phyloP scores from a whole-genome alignment of 2,797 vertebrate species.

The Oophaga sylvatica region DNA sequence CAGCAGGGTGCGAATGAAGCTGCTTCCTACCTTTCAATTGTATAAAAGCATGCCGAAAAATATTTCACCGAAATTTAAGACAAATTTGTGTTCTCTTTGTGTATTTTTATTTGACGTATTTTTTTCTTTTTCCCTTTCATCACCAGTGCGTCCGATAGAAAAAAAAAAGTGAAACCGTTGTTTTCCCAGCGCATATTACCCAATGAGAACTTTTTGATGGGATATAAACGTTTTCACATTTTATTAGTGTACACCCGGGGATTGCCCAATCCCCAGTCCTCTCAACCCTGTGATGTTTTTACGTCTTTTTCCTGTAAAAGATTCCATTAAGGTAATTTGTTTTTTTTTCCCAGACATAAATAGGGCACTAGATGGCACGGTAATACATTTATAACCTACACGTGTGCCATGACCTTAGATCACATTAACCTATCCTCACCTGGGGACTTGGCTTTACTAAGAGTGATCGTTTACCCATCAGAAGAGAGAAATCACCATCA shows the following conservation, averaged over 20 bases:
- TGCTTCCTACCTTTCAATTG: slow-evolving; percentile 54
- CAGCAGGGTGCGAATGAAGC: slow-evolving; percentile 58
- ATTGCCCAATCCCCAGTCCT: slow-evolving; percentile 65
- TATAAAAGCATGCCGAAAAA: slow-evolving; percentile 62
- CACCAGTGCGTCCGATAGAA: slow-evolving; percentile 9
- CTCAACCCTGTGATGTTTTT: slow-evolving; percentile 50
- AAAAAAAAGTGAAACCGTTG: slow-evolving; percentile 59
- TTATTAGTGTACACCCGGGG: slow-evolving; percentile 65
- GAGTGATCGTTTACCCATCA: not conserved
- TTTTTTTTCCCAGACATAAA: slow-evolving; percentile 1
- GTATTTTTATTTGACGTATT: slow-evolving; percentile 19
- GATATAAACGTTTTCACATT: slow-evolving; percentile 68
- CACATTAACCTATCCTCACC: not conserved
- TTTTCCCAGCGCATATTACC: slow-evolving; percentile 63
- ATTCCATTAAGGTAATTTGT: slow-evolving; percentile 20
- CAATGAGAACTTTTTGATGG: slow-evolving; percentile 68
- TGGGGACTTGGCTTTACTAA: not conserved
- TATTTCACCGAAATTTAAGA: slow-evolving; percentile 54
- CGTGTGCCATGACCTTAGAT: not conserved
- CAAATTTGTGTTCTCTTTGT: slow-evolving; percentile 52
- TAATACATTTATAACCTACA: slow-evolving; percentile 7
- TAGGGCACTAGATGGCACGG: not conserved
- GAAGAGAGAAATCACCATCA: not conserved
- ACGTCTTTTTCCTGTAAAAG: not conserved
- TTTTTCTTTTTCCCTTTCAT: slow-evolving; percentile 55